Percentiles rank a stretch among this genome's conserved stretches.
phyloP scores from a whole-genome alignment of 2,888 invertebrate genomes.

The Adelognathus sp. region DNA sequence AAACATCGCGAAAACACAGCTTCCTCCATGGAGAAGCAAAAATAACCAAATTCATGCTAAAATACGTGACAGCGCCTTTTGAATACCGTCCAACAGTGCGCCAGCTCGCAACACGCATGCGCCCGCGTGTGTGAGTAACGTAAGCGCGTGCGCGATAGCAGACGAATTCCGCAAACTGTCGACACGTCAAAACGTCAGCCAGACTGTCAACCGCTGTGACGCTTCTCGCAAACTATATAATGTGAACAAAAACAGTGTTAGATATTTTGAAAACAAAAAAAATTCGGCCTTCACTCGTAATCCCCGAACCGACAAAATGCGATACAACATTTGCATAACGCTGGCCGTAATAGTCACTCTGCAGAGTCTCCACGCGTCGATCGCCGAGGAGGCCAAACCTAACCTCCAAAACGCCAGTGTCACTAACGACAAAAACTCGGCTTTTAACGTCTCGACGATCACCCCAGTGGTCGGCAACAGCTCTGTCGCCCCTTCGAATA shows the following conservation, averaged over 20 bases:
- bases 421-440: constrained; percentile 6
- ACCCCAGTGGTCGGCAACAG: background rate
- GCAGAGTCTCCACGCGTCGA: constrained; percentile 13
- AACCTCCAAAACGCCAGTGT: constrained; percentile 7
- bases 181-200: constrained; percentile 29
- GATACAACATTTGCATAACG: background rate
- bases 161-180: constrained; percentile 10
- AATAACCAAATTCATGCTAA: too few relatives aligned
- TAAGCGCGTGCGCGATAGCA: too few relatives aligned
- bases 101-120: too few relatives aligned
- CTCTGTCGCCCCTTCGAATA: background rate
- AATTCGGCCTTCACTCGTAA: background rate
- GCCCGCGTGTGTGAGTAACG: too few relatives aligned
- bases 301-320: background rate
- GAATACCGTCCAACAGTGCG: too few relatives aligned
- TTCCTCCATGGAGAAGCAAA: too few relatives aligned
- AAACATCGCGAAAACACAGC: too few relatives aligned
- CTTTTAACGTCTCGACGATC: background rate
- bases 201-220: background rate
- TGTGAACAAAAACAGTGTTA: constrained; percentile 33
- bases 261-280: background rate
- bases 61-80: too few relatives aligned
- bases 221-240: background rate
- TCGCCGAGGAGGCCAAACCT: constrained; percentile 11
- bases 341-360: constrained; percentile 18